These are phyloP conservation scores for Stictonetta naevosa DNA, from an alignment of 2,113 vertebrate species.

Conservation along the genomic window DNA sequence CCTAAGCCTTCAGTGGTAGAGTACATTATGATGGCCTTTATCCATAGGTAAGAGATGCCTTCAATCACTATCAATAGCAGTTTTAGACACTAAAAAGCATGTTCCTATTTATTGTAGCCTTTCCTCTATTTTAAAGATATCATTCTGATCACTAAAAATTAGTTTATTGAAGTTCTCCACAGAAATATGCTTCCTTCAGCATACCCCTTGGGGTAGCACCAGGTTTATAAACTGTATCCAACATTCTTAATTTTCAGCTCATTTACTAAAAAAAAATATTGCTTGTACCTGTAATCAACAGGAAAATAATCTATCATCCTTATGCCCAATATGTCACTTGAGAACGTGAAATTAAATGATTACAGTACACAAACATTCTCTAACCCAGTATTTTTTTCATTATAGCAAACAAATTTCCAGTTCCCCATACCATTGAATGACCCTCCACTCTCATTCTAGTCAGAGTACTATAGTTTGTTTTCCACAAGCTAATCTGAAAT, in stretches of 20 bases:
- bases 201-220: not conserved
- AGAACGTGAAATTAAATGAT: not conserved
- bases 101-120: not conserved
- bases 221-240: not conserved
- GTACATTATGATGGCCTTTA: not conserved
- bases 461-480: not conserved
- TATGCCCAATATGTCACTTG: not conserved
- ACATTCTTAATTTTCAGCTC: not conserved
- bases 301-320: not conserved
- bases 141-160: not conserved
- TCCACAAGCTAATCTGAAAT: not conserved
- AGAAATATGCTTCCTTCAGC: not conserved
- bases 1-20: not conserved
- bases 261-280: not conserved
- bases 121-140: not conserved
- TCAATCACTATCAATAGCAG: not conserved
- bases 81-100: not conserved
- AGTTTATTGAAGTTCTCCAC: not conserved
- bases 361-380: not conserved
- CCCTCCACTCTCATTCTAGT: not conserved
- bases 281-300: not conserved
- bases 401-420: not conserved
- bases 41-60: not conserved
- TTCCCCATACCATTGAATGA: not conserved
- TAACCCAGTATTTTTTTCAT: not conserved